phyloP scores from a whole-genome alignment of 2,888 invertebrate species.

The Iphiclides podalirius region DNA sequence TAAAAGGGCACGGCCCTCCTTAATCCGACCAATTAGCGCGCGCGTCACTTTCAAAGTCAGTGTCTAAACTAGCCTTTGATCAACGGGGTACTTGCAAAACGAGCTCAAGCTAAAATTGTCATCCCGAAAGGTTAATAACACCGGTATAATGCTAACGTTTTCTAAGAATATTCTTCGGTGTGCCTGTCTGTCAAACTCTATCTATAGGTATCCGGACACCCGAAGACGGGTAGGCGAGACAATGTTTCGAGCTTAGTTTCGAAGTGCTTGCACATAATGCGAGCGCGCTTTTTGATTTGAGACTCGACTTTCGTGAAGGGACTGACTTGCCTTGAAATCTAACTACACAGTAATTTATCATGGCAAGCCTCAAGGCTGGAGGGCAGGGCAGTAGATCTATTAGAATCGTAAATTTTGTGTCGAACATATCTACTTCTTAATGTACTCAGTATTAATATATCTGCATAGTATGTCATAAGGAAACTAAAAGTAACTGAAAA shows the following conservation, averaged over 20 bases:
- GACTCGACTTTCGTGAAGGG: no score
- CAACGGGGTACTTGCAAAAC: constrained; percentile 53
- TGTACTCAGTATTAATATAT: no score
- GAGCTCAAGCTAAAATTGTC: constrained; percentile 61
- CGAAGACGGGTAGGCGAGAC: constrained; percentile 39
- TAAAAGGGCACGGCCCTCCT: constrained; percentile 41
- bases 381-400: no score
- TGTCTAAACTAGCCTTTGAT: constrained; percentile 59
- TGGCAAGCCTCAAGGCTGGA: not conserved
- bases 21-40: constrained; percentile 67
- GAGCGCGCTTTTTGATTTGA: no score
- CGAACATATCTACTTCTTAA: no score
- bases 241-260: not conserved
- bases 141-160: constrained; percentile 32
- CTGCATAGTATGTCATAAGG: no score
- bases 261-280: no score
- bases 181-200: constrained; percentile 47
- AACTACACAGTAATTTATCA: not conserved
- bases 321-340: no score
- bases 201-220: constrained; percentile 50
- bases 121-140: constrained; percentile 61
- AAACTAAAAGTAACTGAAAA: no score
- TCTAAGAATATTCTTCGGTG: constrained; percentile 56
- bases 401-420: no score
- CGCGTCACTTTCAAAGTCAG: constrained; percentile 57